These are phyloP conservation scores for Argyra leucocephala DNA, from an alignment of 2,888 invertebrate genomes.

Conservation along the genomic window DNA sequence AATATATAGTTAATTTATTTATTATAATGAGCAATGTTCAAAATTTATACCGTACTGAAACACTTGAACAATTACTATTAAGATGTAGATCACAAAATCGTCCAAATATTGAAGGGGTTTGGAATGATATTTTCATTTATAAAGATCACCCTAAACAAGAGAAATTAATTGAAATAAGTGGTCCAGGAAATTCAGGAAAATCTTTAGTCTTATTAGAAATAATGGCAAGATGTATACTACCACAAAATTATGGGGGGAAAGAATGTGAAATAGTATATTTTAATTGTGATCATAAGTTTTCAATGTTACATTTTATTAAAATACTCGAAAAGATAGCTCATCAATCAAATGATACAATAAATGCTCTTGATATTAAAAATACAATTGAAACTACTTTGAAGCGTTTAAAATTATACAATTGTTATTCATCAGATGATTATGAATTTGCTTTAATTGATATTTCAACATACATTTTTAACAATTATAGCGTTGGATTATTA, in stretches of 20 bases:
- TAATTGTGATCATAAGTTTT: constrained; percentile 9
- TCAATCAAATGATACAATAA: not conserved
- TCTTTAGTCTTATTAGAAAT: not conserved
- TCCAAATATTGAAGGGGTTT: not conserved
- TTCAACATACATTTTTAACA: not conserved
- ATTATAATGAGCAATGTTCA: not conserved
- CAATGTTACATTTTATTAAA: not conserved
- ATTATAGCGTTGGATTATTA: not conserved
- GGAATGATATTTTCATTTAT: not conserved
- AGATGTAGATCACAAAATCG: not conserved
- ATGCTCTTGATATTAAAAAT: not conserved
- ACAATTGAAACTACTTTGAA: not conserved
- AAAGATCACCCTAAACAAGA: not conserved
- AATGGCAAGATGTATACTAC: constrained; percentile 5
- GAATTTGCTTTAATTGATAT: not conserved
- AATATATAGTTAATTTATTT: no score
- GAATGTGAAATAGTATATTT: not conserved
- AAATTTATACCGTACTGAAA: not conserved
- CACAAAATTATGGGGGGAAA: not conserved
- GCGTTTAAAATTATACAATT: not conserved
- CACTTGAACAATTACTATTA: not conserved
- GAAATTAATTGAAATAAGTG: constrained; percentile 10
- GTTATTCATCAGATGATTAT: not conserved
- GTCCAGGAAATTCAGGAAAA: not conserved
- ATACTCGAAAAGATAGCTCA: not conserved